Evolutionary conservation across 2,113 vertebrate genomes (phyloP).

Genomic region (Tursiops truncatus): DNA sequence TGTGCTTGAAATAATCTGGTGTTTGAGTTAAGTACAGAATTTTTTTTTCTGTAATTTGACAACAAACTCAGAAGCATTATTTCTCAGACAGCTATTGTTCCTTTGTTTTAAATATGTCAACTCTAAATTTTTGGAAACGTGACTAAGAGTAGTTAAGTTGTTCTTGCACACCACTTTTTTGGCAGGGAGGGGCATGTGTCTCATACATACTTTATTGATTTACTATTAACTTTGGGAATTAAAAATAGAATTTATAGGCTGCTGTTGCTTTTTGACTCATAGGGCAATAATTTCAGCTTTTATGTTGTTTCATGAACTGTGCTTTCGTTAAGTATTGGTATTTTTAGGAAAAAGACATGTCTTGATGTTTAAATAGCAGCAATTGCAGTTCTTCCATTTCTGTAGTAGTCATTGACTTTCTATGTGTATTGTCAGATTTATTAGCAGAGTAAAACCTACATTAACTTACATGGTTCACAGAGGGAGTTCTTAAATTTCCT

Average conservation of each 20-base stretch:
- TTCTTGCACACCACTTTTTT: neutral
- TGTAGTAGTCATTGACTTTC: neutral
- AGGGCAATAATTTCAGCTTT: neutral
- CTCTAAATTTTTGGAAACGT: conserved; percentile 34
- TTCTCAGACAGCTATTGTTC: conserved; percentile 52
- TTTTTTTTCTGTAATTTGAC: conserved; percentile 31
- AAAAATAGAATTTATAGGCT: conserved; percentile 22
- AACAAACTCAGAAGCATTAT: conserved; percentile 26
- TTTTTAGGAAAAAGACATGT: conserved; percentile 6
- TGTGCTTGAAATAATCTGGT: conserved; percentile 37
- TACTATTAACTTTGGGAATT: neutral
- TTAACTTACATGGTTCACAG: neutral
- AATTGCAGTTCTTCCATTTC: conserved; percentile 35
- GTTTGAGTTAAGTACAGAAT: conserved; percentile 31
- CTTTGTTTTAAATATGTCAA: conserved; percentile 33
- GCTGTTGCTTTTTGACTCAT: neutral
- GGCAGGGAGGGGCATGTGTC: neutral
- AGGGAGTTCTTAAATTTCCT: conserved; percentile 25
- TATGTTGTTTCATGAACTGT: conserved; percentile 24
- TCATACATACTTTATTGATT: neutral
- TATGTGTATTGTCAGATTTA: conserved; percentile 42
- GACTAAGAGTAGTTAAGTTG: neutral
- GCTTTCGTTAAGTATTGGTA: conserved; percentile 33
- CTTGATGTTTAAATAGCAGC: conserved; percentile 37
- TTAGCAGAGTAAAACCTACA: conserved; percentile 28